Conservation (phyloP, 2,113 vertebrate genomes). For the Phalacrocorax brasilianus region DNA sequence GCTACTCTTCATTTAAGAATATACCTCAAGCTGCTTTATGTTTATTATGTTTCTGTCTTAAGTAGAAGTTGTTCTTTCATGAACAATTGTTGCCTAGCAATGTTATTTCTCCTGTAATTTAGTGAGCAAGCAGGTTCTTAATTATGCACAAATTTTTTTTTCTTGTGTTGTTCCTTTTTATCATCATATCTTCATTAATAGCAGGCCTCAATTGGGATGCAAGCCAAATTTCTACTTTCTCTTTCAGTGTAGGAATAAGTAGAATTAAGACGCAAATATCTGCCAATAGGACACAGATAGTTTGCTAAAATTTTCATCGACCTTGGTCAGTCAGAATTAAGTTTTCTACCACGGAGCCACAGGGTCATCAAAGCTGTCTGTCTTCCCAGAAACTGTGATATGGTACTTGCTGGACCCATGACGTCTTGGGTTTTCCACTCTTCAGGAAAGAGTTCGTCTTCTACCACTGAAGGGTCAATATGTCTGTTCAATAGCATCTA, state of each 20-base stretch:
- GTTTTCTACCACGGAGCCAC: neutral
- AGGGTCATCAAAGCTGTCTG: neutral
- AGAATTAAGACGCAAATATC: neutral
- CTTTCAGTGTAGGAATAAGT: neutral
- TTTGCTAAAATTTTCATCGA: neutral
- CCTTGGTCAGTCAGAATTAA: neutral
- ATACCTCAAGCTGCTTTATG: neutral
- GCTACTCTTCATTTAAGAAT: neutral
- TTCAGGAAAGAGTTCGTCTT: neutral
- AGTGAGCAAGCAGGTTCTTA: neutral
- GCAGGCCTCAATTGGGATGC: neutral
- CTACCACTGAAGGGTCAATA: neutral
- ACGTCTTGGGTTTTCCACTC: neutral
- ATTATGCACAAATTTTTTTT: neutral
- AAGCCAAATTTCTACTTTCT: neutral
- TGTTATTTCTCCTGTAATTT: conserved; percentile 5
- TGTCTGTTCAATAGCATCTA: neutral
- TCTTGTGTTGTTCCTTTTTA: neutral
- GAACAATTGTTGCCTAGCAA: conserved; percentile 16
- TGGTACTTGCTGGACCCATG: neutral
- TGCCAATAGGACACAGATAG: neutral
- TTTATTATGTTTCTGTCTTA: neutral
- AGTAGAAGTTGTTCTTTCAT: neutral
- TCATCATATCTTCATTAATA: neutral
- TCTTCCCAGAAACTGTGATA: neutral